Evolutionary conservation across 2,888 invertebrate genomes (phyloP).

Genomic region (Cremastinae sp.): DNA sequence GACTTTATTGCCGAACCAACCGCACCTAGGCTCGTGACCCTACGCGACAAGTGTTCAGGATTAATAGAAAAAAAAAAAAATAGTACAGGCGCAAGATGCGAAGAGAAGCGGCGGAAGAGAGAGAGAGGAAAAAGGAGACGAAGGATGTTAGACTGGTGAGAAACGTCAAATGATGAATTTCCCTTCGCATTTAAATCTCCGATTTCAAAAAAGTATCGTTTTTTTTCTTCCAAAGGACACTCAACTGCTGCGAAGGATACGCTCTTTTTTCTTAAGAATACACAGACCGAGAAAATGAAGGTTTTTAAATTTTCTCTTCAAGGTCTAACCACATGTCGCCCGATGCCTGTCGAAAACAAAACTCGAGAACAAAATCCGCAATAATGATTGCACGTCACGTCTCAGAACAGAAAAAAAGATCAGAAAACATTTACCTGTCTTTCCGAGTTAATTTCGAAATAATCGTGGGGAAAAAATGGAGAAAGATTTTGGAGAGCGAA

Average conservation of each 20-base stretch:
- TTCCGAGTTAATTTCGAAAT: neutral
- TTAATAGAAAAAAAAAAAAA: conserved; percentile 29
- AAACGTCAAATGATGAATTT: conserved; percentile 62
- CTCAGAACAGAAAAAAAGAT: neutral
- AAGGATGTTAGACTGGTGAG: conserved; percentile 24
- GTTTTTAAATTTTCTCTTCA: conserved; percentile 29
- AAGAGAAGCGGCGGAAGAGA: conserved; percentile 14
- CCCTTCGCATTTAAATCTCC: conserved; percentile 26
- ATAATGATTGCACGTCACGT: conserved; percentile 4
- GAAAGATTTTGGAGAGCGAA: conserved; percentile 32
- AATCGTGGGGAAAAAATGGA: conserved; percentile 57
- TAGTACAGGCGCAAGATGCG: neutral
- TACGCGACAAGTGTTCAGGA: conserved; percentile 46
- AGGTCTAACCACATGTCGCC: conserved; percentile 58
- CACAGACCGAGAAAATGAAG: conserved; percentile 17
- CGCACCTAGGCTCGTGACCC: neutral
- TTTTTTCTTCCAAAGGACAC: conserved; percentile 29
- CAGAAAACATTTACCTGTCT: neutral
- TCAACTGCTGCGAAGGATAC: conserved; percentile 1
- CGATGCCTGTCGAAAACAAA: conserved; percentile 62
- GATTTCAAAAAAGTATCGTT: conserved; percentile 55
- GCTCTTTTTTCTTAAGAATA: conserved; percentile 4
- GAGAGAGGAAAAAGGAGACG: conserved; percentile 2
- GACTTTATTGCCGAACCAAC: conserved; percentile 20
- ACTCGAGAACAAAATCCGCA: conserved; percentile 53